Evolutionary conservation across 2,888 invertebrate genomes (phyloP).

Genomic region (Galeruca laticollis): DNA sequence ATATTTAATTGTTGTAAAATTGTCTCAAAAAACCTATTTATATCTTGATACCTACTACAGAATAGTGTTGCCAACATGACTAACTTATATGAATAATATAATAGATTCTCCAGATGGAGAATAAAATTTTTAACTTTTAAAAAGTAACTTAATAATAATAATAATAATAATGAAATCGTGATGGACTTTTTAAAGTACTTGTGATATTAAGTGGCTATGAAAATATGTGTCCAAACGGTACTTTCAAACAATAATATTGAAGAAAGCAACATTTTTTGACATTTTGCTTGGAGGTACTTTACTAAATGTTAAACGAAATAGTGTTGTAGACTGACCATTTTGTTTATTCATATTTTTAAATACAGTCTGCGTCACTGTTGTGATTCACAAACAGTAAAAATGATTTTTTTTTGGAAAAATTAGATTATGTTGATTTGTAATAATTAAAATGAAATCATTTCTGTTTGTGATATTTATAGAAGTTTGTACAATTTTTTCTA

Average conservation of each 20-base stretch:
- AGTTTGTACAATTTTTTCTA: slow-evolving; percentile 27
- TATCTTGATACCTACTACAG: slow-evolving; percentile 19
- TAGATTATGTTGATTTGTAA: not conserved
- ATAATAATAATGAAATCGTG: slow-evolving; percentile 22
- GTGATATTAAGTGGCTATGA: slow-evolving; percentile 32
- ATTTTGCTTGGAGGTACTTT: slow-evolving; percentile 1
- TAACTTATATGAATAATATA: slow-evolving; percentile 7
- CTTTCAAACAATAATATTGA: not conserved
- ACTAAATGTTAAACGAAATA: slow-evolving; percentile 11
- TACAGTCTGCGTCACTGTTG: not conserved
- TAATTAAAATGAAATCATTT: not conserved
- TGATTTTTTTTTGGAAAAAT: not conserved
- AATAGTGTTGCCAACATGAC: slow-evolving; percentile 34
- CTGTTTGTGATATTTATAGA: slow-evolving; percentile 1
- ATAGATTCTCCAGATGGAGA: slow-evolving; percentile 18
- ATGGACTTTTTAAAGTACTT: slow-evolving; percentile 28
- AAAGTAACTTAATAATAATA: slow-evolving; percentile 26
- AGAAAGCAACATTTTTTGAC: not conserved
- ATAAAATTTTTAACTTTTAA: slow-evolving; percentile 29
- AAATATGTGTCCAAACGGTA: slow-evolving; percentile 5
- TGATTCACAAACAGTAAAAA: not conserved
- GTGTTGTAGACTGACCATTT: not conserved
- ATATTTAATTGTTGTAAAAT: slow-evolving; percentile 16
- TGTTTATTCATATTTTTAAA: not conserved
- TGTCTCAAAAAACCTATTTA: slow-evolving; percentile 1